Evolutionary conservation across 2,888 invertebrate genomes (phyloP).

Genomic region (Diarsia mendica): DNA sequence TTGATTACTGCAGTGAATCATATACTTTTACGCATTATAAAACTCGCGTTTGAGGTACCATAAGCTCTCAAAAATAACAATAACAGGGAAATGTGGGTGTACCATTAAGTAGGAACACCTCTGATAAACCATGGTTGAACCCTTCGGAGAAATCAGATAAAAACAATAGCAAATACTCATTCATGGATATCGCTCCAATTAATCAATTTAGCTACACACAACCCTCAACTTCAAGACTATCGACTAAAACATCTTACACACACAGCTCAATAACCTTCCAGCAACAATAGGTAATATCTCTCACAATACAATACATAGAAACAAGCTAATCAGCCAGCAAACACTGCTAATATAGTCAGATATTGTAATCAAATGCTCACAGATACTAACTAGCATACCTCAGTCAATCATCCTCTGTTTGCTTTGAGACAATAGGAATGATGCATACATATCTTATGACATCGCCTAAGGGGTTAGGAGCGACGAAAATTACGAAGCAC

Average conservation of each 20-base stretch:
- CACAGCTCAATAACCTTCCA: neutral
- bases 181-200: neutral
- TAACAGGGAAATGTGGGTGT: too few relatives aligned
- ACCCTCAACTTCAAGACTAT: neutral
- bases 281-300: slow-evolving; percentile 10
- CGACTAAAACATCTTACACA: too few relatives aligned
- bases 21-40: too few relatives aligned
- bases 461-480: slow-evolving; percentile 11
- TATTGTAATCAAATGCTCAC: slow-evolving; percentile 59
- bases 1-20: too few relatives aligned
- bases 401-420: slow-evolving; percentile 58
- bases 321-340: slow-evolving; percentile 46
- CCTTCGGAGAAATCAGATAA: too few relatives aligned
- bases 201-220: neutral
- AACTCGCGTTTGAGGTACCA: too few relatives aligned
- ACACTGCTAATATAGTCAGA: slow-evolving; percentile 53
- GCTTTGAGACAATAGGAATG: slow-evolving; percentile 48
- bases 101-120: too few relatives aligned
- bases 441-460: slow-evolving; percentile 45
- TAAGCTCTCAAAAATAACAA: too few relatives aligned
- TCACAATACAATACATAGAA: slow-evolving; percentile 18
- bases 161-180: too few relatives aligned
- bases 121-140: too few relatives aligned
- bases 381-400: slow-evolving; percentile 57
- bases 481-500: slow-evolving; percentile 8